Evolutionary conservation across 1,140 invertebrate genomes (phyloP).

Genomic region (Macrotrachela quadricornifera): DNA sequence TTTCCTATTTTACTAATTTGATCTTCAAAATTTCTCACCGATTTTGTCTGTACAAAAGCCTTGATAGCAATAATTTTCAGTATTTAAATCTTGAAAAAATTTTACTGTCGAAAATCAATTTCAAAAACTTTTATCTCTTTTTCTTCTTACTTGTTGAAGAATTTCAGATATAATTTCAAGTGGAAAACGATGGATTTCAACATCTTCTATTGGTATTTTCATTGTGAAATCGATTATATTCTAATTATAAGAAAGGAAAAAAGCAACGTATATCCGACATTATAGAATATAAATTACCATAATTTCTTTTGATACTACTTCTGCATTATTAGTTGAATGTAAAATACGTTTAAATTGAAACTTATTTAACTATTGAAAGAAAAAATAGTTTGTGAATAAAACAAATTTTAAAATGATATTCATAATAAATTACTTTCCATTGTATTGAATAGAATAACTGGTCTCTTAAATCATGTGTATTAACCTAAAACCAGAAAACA

Average conservation of each 20-base stretch:
- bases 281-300: slow-evolving; percentile 35
- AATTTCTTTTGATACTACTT: slow-evolving; percentile 54
- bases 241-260: slow-evolving; percentile 33
- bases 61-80: too few species aligned
- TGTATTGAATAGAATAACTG: slow-evolving; percentile 62
- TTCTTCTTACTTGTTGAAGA: slow-evolving; percentile 19
- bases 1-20: too few species aligned
- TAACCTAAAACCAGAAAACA: slow-evolving; percentile 39
- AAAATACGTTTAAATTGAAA: slow-evolving; percentile 52
- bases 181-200: slow-evolving; percentile 48
- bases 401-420: too few species aligned
- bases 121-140: too few species aligned
- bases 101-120: too few species aligned
- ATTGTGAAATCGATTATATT: slow-evolving; percentile 54
- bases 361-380: slow-evolving; percentile 37
- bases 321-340: slow-evolving; percentile 42
- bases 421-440: slow-evolving; percentile 38
- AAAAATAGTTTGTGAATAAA: too few species aligned
- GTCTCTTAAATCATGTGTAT: slow-evolving; percentile 53
- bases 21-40: too few species aligned
- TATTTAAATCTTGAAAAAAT: too few species aligned
- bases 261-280: slow-evolving; percentile 8
- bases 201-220: slow-evolving; percentile 54
- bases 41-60: too few species aligned
- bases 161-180: slow-evolving; percentile 50